Percentiles rank a stretch among this genome's conserved stretches.
These are phyloP conservation scores for Cantharis rufa DNA, from an alignment of 2,888 invertebrate genomes.

Conservation along the genomic window DNA sequence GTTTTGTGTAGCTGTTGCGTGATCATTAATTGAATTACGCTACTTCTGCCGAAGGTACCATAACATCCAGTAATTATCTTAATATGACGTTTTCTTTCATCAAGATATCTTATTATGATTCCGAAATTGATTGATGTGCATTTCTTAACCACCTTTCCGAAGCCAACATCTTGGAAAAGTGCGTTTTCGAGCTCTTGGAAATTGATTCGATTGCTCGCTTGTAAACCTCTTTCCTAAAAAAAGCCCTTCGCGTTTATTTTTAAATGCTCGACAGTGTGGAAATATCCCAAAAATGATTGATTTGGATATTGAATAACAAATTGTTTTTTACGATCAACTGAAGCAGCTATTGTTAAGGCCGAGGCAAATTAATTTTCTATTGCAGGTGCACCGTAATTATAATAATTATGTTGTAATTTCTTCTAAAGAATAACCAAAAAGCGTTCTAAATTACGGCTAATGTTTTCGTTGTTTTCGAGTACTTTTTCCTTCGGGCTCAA, in stretches of 20 bases:
- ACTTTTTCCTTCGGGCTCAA: neutral
- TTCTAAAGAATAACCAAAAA: neutral
- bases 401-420: neutral
- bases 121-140: neutral
- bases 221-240: neutral
- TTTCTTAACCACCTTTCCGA: neutral
- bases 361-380: neutral
- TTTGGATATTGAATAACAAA: neutral
- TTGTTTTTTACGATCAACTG: neutral
- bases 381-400: neutral
- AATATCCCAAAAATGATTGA: neutral
- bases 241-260: neutral
- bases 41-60: neutral
- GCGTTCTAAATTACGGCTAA: neutral
- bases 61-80: neutral
- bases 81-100: neutral
- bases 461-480: neutral
- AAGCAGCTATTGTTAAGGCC: neutral
- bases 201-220: neutral
- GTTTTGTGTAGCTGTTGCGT: neutral
- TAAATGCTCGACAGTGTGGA: neutral
- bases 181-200: neutral
- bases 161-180: neutral
- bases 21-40: neutral
- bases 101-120: neutral